Base-by-base conservation (phyloP, 2,113 vertebrate species). In the Galbula dea region DNA sequence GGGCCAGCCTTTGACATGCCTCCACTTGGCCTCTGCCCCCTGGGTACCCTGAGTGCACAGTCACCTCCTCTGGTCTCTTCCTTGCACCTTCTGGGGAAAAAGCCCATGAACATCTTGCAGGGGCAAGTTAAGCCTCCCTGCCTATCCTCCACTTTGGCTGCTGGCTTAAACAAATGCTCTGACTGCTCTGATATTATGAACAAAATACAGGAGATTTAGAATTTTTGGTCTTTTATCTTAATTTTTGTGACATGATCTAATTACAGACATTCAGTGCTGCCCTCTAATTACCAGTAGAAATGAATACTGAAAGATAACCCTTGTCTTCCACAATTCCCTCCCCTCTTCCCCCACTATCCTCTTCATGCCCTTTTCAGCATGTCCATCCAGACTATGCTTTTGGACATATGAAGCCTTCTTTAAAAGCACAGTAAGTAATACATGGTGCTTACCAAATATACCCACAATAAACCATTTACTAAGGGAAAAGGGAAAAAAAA, bases 221-320 rank as follows among this genome's bases (percentile, higher is more conserved):
- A 88, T 89, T 94, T 93, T 92, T 45, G n/a, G 83, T 86, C 82
- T 96, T 97, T 95, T 92, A 96, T 97, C 96, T 96, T 97, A 91
- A 97, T 97, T 97, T 97, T 94, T 96, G 86, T 97, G 96, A 97
- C 97, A 96, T 94, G 90, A 97, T 96, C 93, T 93, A 97, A 96
- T 98, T 96, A 94, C 77, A 85, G 88, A 91, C 88, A 68, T 95
- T 96, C 85, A 96, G 79, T 69, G 80, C 76, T 95, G 88, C 88
- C 90, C 90, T 96, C 92, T 97, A 97, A 97, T 96, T 96, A 96
- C 88, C 81, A 95, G 92, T 21, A 76, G 89, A 96, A 93, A 97
- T 97, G 92, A 97, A 97, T 97, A 93, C 96, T 96, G 95, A 97
- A 97, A 97, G 96, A 95, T 96, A 76, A 71, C 63, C 88, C 97